Evolutionary conservation across 2,888 invertebrate species (phyloP), one percentile per base, ranked within the genome.

Genomic region (Drosophila rellima): DNA sequence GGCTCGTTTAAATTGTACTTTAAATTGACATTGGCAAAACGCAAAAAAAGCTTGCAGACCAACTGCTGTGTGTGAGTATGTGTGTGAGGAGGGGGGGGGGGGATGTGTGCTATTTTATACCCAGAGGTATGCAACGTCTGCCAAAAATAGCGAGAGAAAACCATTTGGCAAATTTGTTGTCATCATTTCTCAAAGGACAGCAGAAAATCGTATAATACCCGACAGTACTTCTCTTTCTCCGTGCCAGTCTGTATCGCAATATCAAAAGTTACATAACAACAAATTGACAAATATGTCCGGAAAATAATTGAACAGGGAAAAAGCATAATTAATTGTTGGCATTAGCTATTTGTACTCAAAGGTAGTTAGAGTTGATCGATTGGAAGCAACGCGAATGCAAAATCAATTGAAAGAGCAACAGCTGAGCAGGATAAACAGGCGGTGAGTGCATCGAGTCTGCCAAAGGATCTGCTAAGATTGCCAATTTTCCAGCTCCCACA

Each of bases 161-260:
- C 77, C 74, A 83, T 86, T 83, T 86, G 69, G 40, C 61, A 83
- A 86, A 79, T 82, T 85, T 70, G 81, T 67, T 83, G 70, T 39
- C 63, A 59, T 55, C 70, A 48, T 69, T 59, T 73, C 62, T 62
- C 67, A 48, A 29, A 37, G 67, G 61, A 69, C 40, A 11, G 3
- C 40, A 63, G 35, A n/a, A 52, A 35, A 52, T 26, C 42, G 57
- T 40, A n/a, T 13, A 23, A 18, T 29, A n/a, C 23, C 6, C 18
- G 1, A 10, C 17, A 10, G 15, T 11, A 6, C 7, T 23, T 23
- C 10, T 26, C 23, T 23, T 13, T 20, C 18, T 6, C 45, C 4
- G 17, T 29, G 26, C 26, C 8, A 1, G 8, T 11, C 45, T 45
- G 26, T 26, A 42, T 50, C 31, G 10, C 15, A 37, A 31, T 23